Conservation (phyloP, 2,888 invertebrate genomes). For the Maniola hyperantus region DNA sequence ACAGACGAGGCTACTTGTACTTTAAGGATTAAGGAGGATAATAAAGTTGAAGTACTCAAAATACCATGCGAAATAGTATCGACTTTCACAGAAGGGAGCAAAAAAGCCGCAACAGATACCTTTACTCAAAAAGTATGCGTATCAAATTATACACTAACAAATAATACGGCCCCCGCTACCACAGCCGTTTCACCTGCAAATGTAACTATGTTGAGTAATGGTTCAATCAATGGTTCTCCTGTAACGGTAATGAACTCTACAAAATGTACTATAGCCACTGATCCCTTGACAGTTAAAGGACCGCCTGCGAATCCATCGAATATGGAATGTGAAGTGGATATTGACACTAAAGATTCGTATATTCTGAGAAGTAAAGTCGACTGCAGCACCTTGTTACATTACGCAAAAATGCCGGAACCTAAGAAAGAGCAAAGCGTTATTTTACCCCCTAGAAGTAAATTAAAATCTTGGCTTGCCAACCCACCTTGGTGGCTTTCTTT, state of each 20-base stretch:
- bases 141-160: constrained; percentile 54
- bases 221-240: not conserved
- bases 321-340: constrained; percentile 66
- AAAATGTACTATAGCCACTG: constrained; percentile 51
- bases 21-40: constrained; percentile 63
- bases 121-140: constrained; percentile 58
- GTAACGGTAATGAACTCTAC: constrained; percentile 43
- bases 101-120: constrained; percentile 41
- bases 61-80: constrained; percentile 77
- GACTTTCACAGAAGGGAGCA: constrained; percentile 65
- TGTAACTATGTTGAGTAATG: not conserved
- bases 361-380: constrained; percentile 55
- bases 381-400: constrained; percentile 59
- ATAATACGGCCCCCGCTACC: constrained; percentile 41
- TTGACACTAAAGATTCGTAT: constrained; percentile 53
- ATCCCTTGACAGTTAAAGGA: constrained; percentile 63
- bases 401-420: constrained; percentile 65
- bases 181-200: constrained; percentile 3
- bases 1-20: constrained; percentile 59
- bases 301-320: constrained; percentile 51
- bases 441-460: constrained; percentile 58
- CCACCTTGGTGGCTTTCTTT: constrained; percentile 76
- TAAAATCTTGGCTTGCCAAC: constrained; percentile 66
- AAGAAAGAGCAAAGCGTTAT: constrained; percentile 47
- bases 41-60: constrained; percentile 55